Evolutionary conservation across 2,888 invertebrate species (phyloP), one percentile per base, ranked within the genome.

Genomic region (Desoria tigrina): DNA sequence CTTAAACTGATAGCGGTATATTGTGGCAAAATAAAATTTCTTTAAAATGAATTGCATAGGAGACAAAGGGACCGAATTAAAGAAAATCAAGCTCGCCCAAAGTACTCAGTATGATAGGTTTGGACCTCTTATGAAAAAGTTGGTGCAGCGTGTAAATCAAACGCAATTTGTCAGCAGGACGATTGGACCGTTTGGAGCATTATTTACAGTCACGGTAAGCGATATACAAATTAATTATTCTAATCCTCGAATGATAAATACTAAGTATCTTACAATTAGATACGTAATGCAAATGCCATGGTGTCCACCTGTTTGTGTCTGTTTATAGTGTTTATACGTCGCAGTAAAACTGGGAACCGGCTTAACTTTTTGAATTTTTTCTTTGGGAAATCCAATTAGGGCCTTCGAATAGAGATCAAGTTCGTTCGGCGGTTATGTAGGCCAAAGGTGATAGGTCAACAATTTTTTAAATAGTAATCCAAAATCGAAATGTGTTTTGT

Each of bases 161-260:
- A 27, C 24, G 11, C 21, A n/a, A 16, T 58, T 42, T 42, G 24
- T n/a, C 4, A 42, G 58, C 6, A 23, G 27, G 16, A 7, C 58
- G 3, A n/a, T 27, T 26, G 58, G 58, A 24, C 58, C 58, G 21
- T 2, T 58, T 3, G 58, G 58, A 23, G 42, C 58, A 26, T 45
- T 26, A 6, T 58, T 58, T 21, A 58, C 58, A 3, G 58, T 58
- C 7, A 58, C 42, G 42, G 42, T 42, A 54, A 7, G 27, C n/a
- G n/a, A n/a, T n/a, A n/a, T n/a, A n/a, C n/a, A n/a, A n/a, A n/a
- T 49, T 7, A n/a, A 49, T n/a, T 49, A 14, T 49, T 49, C 21
- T 39, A 16, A 9, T 11, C 16, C 16, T 39, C 39, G 16, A 9
- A 16, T 11, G 16, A 11, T 16, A 39, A 39, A 39, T 11, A 11